Evolutionary conservation across 2,797 vertebrate genomes (phyloP).

Genomic region (Arremon aurantiirostris): DNA sequence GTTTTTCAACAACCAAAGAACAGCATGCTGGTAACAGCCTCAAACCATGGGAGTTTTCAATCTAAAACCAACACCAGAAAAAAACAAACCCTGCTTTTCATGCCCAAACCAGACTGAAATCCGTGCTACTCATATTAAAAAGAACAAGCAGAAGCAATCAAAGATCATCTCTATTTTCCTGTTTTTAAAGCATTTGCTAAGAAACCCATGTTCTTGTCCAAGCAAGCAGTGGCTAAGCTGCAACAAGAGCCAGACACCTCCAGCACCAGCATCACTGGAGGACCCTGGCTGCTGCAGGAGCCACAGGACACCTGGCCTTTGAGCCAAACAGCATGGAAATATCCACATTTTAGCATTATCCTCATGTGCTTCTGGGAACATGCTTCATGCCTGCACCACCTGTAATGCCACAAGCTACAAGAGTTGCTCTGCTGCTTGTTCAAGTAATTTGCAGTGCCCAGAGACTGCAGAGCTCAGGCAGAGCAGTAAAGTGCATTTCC

Average conservation of each 20-base stretch:
- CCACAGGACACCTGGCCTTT: neutral
- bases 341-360: neutral
- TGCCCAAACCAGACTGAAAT: neutral
- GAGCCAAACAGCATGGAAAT: neutral
- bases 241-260: neutral
- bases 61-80: neutral
- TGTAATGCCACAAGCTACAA: neutral
- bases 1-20: neutral
- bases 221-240: neutral
- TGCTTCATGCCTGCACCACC: neutral
- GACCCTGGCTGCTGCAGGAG: neutral
- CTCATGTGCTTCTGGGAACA: neutral
- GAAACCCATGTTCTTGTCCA: neutral
- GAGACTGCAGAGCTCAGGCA: no score
- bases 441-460: neutral
- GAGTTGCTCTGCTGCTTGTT: neutral
- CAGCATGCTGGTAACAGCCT: neutral
- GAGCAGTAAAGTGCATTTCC: accelerated
- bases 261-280: neutral
- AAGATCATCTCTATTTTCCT: neutral
- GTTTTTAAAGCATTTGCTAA: neutral
- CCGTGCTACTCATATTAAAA: neutral
- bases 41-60: accelerated
- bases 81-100: neutral
- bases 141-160: neutral